phyloP scores from a whole-genome alignment of 2,888 invertebrate genomes.

The Drosophila ustulata region DNA sequence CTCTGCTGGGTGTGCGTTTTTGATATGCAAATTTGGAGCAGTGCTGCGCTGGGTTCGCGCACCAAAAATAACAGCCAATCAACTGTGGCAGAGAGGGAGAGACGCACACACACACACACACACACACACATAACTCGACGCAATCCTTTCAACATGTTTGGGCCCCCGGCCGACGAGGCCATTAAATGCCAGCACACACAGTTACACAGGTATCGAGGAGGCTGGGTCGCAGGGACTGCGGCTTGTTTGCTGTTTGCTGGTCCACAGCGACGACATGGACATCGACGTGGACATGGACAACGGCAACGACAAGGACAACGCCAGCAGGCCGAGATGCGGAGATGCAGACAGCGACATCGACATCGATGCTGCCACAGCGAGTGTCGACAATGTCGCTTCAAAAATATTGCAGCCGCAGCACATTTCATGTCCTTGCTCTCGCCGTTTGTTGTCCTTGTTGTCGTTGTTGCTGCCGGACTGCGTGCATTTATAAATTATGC shows the following conservation, averaged over 20 bases:
- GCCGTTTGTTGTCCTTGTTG: conserved; percentile 40
- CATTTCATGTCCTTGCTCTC: conserved; percentile 64
- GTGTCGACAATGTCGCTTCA: conserved; percentile 80
- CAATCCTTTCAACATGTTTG: conserved; percentile 77
- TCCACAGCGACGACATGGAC: conserved; percentile 66
- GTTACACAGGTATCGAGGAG: conserved; percentile 7
- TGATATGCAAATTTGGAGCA: conserved; percentile 79
- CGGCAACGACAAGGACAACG: conserved; percentile 39
- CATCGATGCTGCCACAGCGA: conserved; percentile 58
- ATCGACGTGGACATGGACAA: conserved; percentile 43
- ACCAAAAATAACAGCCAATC: conserved; percentile 81
- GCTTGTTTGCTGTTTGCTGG: conserved; percentile 76
- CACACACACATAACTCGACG: conserved; percentile 61
- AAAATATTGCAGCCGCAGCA: conserved; percentile 78
- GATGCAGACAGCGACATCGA: conserved; percentile 14
- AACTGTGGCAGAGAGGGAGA: conserved; percentile 64
- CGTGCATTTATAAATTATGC: conserved; percentile 85
- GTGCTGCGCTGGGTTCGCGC: conserved; percentile 65
- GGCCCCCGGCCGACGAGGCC: conserved; percentile 58
- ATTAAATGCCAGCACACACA: conserved; percentile 58
- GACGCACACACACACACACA: no score
- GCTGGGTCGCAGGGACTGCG: conserved; percentile 50
- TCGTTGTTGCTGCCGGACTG: conserved; percentile 40
- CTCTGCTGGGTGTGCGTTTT: conserved; percentile 53
- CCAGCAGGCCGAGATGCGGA: conserved; percentile 9